Conservation (phyloP, 2,888 invertebrate genomes). For the Chrysina gloriosa region DNA sequence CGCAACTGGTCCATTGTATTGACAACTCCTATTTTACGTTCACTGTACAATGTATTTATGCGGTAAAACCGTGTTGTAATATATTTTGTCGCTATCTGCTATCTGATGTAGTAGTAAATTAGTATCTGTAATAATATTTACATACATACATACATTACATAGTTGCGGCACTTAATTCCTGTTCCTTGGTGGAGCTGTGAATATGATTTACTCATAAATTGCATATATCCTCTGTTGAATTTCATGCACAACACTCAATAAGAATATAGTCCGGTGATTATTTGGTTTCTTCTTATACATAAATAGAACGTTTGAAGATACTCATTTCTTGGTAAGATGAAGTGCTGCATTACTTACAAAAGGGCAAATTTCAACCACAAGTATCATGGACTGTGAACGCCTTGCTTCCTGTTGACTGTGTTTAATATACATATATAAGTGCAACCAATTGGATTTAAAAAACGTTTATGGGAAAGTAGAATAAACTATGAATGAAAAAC, state of each 20-base stretch:
- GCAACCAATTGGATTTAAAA: no score
- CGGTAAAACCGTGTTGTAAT: neutral
- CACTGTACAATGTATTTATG: neutral
- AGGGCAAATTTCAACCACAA: no score
- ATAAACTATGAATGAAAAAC: no score
- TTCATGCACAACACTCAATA: neutral
- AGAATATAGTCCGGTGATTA: neutral
- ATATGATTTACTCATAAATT: slow-evolving; percentile 17
- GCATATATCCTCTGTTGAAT: neutral
- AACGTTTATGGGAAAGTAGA: no score
- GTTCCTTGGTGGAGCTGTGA: neutral
- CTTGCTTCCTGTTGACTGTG: no score
- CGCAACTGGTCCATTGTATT: slow-evolving; percentile 7
- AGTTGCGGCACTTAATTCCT: slow-evolving; percentile 7
- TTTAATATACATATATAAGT: no score
- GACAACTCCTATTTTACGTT: slow-evolving; percentile 17
- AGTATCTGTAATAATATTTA: slow-evolving; percentile 23
- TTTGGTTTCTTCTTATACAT: neutral
- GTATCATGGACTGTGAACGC: no score
- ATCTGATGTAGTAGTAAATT: slow-evolving; percentile 3
- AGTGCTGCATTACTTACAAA: no score
- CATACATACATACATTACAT: slow-evolving; percentile 19
- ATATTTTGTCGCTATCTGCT: slow-evolving; percentile 6
- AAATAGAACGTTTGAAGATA: neutral
- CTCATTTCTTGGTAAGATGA: neutral